phyloP scores from a whole-genome alignment of 1,140 invertebrate species.

The Drepana arcuata region DNA sequence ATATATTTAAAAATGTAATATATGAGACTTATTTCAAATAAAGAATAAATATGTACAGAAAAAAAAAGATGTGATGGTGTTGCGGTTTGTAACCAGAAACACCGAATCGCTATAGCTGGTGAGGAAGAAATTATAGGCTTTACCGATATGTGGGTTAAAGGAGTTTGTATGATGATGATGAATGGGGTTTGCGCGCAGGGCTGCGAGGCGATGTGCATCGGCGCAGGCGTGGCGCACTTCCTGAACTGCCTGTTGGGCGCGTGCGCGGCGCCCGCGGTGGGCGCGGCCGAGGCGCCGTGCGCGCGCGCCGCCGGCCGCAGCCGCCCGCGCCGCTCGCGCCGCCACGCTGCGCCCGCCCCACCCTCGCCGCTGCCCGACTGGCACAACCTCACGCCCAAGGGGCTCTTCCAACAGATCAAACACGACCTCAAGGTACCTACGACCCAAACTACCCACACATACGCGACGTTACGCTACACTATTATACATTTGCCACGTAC shows the following conservation, averaged over 20 bases:
- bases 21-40: too few relatives aligned
- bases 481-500: too few relatives aligned
- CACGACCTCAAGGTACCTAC: conserved; percentile 81
- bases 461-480: too few relatives aligned
- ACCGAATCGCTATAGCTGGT: too few relatives aligned
- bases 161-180: too few relatives aligned
- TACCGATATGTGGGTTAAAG: too few relatives aligned
- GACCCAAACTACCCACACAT: too few relatives aligned
- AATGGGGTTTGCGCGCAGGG: conserved; percentile 29
- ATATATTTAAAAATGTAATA: too few relatives aligned
- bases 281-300: conserved; percentile 68
- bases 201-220: conserved; percentile 88
- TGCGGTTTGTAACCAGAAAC: too few relatives aligned
- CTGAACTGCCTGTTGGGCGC: conserved; percentile 94
- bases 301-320: conserved; percentile 8
- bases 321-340: conserved; percentile 66
- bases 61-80: too few relatives aligned
- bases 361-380: conserved; percentile 80
- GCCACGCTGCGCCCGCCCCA: conserved; percentile 67
- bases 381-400: conserved; percentile 87
- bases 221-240: conserved; percentile 93
- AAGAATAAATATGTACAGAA: too few relatives aligned
- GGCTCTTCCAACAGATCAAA: conserved; percentile 90
- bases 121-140: too few relatives aligned
- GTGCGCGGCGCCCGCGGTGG: conserved; percentile 76